Conservation (phyloP, 1,140 invertebrate species). For the Zelostemma sp. region DNA sequence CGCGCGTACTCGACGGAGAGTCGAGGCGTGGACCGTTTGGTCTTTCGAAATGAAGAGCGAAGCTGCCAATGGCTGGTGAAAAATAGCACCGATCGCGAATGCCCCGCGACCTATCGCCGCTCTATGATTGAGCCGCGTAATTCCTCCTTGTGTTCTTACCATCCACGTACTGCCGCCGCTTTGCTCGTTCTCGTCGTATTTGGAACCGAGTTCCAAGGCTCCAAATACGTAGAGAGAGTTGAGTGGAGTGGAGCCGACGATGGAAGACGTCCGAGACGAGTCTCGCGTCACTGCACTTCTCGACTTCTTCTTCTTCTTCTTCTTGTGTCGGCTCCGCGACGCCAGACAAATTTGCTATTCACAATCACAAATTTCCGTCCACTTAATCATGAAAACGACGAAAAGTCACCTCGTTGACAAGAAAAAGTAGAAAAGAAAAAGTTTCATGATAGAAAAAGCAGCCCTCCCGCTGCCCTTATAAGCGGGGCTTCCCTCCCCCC, state of each 20-base stretch:
- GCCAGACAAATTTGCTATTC: too few relatives aligned
- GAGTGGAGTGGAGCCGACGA: slow-evolving; percentile 15
- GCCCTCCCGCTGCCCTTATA: too few relatives aligned
- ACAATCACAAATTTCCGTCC: too few relatives aligned
- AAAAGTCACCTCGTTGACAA: too few relatives aligned
- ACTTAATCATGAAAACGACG: too few relatives aligned
- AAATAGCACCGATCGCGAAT: slow-evolving; percentile 63
- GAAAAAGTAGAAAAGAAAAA: too few relatives aligned
- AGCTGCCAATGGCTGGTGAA: slow-evolving; percentile 66
- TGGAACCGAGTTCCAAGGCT: slow-evolving; percentile 23
- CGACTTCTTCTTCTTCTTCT: too few relatives aligned
- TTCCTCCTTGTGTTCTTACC: slow-evolving; percentile 29
- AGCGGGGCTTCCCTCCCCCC: neutral
- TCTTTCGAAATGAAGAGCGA: slow-evolving; percentile 64
- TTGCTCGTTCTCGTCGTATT: slow-evolving; percentile 15
- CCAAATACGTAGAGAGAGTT: too few relatives aligned
- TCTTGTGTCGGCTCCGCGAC: too few relatives aligned
- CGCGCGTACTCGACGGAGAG: neutral
- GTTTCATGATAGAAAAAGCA: too few relatives aligned
- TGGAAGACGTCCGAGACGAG: slow-evolving; percentile 13
- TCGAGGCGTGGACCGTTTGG: slow-evolving; percentile 36
- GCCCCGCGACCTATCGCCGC: slow-evolving; percentile 42
- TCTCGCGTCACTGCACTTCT: too few relatives aligned
- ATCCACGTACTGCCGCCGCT: neutral
- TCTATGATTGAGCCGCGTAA: slow-evolving; percentile 41